Evolutionary conservation across 2,113 vertebrate genomes (phyloP).

Genomic region (Egretta garzetta): DNA sequence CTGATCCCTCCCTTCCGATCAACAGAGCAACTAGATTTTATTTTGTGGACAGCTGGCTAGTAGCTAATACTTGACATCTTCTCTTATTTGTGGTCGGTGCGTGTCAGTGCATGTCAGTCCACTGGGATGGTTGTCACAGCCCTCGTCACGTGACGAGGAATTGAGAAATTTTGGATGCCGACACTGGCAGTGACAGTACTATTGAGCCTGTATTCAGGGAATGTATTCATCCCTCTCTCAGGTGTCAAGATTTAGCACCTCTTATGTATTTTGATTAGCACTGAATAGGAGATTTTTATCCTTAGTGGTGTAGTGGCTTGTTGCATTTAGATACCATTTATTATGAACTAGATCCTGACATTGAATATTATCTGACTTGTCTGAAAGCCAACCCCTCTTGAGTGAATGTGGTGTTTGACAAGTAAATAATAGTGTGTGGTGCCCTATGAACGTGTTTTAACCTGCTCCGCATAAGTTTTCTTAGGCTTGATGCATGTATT

Average conservation of each 20-base stretch:
- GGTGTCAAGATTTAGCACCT: slow-evolving; percentile 5
- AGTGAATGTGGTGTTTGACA: slow-evolving; percentile 19
- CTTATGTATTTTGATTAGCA: slow-evolving; percentile 21
- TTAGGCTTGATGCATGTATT: neutral
- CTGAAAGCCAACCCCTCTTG: neutral
- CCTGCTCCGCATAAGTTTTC: neutral
- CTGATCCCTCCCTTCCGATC: neutral
- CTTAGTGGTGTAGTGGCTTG: neutral
- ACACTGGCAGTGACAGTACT: neutral
- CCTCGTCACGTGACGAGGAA: neutral
- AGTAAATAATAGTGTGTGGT: slow-evolving; percentile 31
- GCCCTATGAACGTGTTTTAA: slow-evolving; percentile 1
- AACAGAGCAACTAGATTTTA: neutral
- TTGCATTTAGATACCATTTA: slow-evolving; percentile 5
- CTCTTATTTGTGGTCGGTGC: neutral
- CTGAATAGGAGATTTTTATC: neutral
- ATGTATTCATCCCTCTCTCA: neutral
- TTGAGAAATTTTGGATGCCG: neutral
- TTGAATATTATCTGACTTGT: neutral
- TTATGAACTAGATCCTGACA: slow-evolving; percentile 13
- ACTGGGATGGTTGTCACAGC: neutral
- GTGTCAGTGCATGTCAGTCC: neutral
- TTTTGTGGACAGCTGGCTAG: neutral
- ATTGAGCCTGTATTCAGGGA: neutral
- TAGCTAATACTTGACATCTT: neutral